Evolutionary conservation across 2,797 vertebrate species (phyloP).

Genomic region (Odontamblyopus rebecca): DNA sequence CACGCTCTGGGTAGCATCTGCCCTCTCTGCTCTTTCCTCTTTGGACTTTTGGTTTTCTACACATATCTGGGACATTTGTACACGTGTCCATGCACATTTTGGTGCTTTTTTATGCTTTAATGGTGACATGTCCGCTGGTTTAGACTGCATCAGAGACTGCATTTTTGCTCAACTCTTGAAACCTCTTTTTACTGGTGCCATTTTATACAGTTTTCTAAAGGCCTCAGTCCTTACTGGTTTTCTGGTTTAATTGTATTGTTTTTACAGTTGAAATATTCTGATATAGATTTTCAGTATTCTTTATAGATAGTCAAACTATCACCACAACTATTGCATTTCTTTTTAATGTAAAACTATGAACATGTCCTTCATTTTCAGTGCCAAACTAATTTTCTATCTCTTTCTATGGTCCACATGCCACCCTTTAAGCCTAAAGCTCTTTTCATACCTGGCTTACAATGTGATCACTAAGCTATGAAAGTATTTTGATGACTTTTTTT

Average conservation of each 20-base stretch:
- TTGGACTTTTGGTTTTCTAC: conserved; percentile 61
- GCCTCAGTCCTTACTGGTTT: conserved; percentile 69
- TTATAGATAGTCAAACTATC: conserved; percentile 57
- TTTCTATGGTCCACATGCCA: conserved; percentile 61
- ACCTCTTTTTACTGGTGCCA: conserved; percentile 81
- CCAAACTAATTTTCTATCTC: conserved; percentile 73
- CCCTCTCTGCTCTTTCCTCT: conserved; percentile 33
- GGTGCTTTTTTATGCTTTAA: conserved; percentile 81
- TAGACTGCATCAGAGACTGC: conserved; percentile 80
- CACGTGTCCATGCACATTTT: conserved; percentile 73
- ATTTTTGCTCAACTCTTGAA: conserved; percentile 79
- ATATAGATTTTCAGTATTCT: conserved; percentile 54
- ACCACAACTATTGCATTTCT: conserved; percentile 60
- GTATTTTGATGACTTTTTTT: conserved; percentile 57
- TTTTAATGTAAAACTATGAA: conserved; percentile 64
- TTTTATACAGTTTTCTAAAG: conserved; percentile 82
- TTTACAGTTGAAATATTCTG: conserved; percentile 59
- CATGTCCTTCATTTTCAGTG: conserved; percentile 64
- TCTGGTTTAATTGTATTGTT: conserved; percentile 72
- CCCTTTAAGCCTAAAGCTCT: conserved; percentile 51
- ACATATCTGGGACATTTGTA: conserved; percentile 71
- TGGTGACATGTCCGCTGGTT: conserved; percentile 79
- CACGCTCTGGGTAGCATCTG: conserved; percentile 29
- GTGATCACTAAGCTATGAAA: conserved; percentile 51
- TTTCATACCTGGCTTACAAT: conserved; percentile 52